Evolutionary conservation across 2,797 vertebrate species (phyloP).

Genomic region (Catostomus latipinnis): DNA sequence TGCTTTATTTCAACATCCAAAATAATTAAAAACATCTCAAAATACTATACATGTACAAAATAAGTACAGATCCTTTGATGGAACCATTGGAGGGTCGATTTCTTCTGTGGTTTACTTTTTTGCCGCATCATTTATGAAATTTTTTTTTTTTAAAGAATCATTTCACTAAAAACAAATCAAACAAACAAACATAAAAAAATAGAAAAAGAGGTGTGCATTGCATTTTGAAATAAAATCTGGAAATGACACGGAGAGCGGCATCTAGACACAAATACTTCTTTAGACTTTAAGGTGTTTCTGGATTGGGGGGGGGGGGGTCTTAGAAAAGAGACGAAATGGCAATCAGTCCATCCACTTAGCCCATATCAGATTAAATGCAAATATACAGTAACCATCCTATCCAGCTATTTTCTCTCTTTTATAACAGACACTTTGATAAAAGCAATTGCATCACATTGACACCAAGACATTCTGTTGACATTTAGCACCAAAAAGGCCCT

Average conservation of each 20-base stretch:
- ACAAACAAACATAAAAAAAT: conserved; percentile 55
- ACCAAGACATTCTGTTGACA: conserved; percentile 74
- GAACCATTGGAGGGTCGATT: conserved; percentile 85
- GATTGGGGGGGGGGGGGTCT: conserved; percentile 53
- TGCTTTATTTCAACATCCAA: conserved; percentile 99
- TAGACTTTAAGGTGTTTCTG: conserved; percentile 55
- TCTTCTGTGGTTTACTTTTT: conserved; percentile 70
- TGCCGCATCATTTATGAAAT: conserved; percentile 61
- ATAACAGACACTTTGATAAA: conserved; percentile 75
- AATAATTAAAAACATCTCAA: conserved; percentile 99
- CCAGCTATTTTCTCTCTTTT: conserved; percentile 63
- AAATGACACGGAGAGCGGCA: conserved; percentile 51
- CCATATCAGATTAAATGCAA: conserved; percentile 79
- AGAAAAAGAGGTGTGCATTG: conserved; percentile 70
- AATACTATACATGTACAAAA: conserved; percentile 99
- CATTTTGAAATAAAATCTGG: conserved; percentile 66
- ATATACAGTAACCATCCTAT: conserved; percentile 70
- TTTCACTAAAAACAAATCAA: conserved; percentile 71
- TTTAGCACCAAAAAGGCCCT: conserved; percentile 83
- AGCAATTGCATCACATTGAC: conserved; percentile 79
- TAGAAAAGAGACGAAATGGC: conserved; percentile 70
- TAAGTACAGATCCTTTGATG: conserved; percentile 92
- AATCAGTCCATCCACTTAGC: conserved; percentile 78
- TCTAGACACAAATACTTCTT: conserved; percentile 70
- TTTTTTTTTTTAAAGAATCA: conserved; percentile 74